Evolutionary conservation across 2,888 invertebrate species (phyloP), one percentile per base, ranked within the genome.

Genomic region (Drosophila trichaetosa): DNA sequence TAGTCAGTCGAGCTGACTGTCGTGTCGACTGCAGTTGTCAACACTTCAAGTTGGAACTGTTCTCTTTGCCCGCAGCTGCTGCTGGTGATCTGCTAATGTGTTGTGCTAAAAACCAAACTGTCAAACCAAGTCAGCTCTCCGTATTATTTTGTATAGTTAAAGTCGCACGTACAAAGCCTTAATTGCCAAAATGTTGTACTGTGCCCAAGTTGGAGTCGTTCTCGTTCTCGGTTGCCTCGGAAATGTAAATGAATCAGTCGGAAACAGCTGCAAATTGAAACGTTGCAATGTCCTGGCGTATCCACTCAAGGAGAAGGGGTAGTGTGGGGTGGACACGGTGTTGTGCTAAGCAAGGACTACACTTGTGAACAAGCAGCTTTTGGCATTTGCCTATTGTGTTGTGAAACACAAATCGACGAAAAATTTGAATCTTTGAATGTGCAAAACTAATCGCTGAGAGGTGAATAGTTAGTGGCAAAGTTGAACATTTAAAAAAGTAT

Each of bases 181-280:
- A 77, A 77, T 79, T 79, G 60, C 75, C 52, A 34, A 65, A 74
- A 71, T 58, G 27, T 38, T 29, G 38, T 38, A 40, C 58, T 54
- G 46, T 31, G 52, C 40, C 49, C 16, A 24, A 54, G 24, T 51
- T 57, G 27, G 6, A 46, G 67, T 10, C 18, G 49, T 24, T 7
- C 48, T 63, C 16, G 24, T 18, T n/a, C n/a, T 38, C 13, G 40
- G 53, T 24, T 58, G 70, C 38, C 56, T 64, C 66, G 73, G 69
- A 82, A 82, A 83, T 84, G 87, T 72, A 84, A 83, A 87, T 87
- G 79, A 83, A 87, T 83, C n/a, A 67, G 72, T 71, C 87, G 72
- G 81, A 75, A 78, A 62, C 71, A 67, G 66, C 58, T 61, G 54
- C 38, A 75, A 51, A 79, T 52, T 62, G 58, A 63, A 70, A 61